These are phyloP conservation scores for Tridacna gigas DNA, from an alignment of 2,888 invertebrate species.

Conservation along the genomic window DNA sequence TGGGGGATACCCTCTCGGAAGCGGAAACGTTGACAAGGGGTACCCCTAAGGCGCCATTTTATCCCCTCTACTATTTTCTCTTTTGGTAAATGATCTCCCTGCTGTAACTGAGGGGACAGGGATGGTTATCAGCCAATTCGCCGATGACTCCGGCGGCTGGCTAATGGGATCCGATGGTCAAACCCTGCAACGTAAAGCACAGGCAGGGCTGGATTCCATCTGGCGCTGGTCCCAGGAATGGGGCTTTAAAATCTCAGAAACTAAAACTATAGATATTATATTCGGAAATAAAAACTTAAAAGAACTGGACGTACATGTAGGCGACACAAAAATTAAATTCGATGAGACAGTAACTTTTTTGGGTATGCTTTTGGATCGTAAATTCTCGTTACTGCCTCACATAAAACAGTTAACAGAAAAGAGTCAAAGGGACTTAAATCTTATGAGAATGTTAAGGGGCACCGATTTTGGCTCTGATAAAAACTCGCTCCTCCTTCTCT, in stretches of 20 bases:
- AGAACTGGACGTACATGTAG: slow-evolving; percentile 18
- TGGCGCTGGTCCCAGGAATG: slow-evolving; percentile 38
- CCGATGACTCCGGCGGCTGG: slow-evolving; percentile 44
- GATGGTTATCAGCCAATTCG: slow-evolving; percentile 36
- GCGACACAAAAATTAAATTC: slow-evolving; percentile 2
- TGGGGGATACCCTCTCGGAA: slow-evolving; percentile 17
- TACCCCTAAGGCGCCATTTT: slow-evolving; percentile 26
- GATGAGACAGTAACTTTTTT: slow-evolving; percentile 18
- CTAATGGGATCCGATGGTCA: slow-evolving; percentile 27
- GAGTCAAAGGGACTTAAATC: slow-evolving; percentile 25
- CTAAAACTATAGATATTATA: slow-evolving; percentile 26
- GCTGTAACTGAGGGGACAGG: slow-evolving; percentile 11
- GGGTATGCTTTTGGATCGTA: slow-evolving; percentile 16
- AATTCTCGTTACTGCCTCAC: neutral
- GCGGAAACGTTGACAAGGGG: slow-evolving; percentile 2
- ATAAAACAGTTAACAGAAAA: neutral
- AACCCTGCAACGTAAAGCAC: slow-evolving; percentile 25
- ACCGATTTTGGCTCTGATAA: slow-evolving; percentile 22
- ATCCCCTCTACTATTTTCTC: slow-evolving; percentile 31
- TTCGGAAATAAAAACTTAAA: neutral
- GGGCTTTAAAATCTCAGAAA: slow-evolving; percentile 36
- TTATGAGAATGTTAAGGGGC: slow-evolving; percentile 26
- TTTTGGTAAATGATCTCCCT: slow-evolving; percentile 36
- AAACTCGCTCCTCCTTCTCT: slow-evolving; percentile 18
- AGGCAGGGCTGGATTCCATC: slow-evolving; percentile 25